Percentiles rank a stretch among this genome's conserved stretches.
Evolutionary conservation across 2,113 vertebrate genomes (phyloP).

Genomic region (Melospiza georgiana): DNA sequence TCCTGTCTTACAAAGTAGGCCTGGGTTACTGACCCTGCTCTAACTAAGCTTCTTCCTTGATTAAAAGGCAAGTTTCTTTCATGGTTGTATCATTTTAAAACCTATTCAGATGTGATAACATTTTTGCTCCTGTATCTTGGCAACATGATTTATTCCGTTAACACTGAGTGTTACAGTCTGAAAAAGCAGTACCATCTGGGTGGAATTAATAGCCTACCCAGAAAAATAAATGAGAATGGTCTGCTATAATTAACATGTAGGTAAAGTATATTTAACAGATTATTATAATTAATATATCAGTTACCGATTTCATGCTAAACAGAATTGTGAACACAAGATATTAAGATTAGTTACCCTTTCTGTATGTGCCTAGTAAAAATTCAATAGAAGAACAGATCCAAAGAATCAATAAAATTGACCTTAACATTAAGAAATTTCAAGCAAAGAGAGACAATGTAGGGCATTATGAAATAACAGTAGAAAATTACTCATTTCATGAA

Average conservation of each 20-base stretch:
- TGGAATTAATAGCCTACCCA: slow-evolving; percentile 83
- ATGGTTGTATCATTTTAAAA: slow-evolving; percentile 71
- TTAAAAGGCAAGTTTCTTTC: slow-evolving; percentile 71
- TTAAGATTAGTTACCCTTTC: slow-evolving; percentile 74
- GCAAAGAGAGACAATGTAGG: slow-evolving; percentile 28
- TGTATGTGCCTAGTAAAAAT: slow-evolving; percentile 43
- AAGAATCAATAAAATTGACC: slow-evolving; percentile 76
- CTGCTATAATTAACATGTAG: slow-evolving; percentile 82
- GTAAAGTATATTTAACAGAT: slow-evolving; percentile 85
- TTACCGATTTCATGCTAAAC: slow-evolving; percentile 79
- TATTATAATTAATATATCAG: slow-evolving; percentile 85
- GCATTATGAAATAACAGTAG: not conserved
- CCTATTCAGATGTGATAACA: slow-evolving; percentile 79
- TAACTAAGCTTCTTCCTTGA: slow-evolving; percentile 55
- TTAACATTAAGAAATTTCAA: slow-evolving; percentile 70
- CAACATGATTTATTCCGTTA: slow-evolving; percentile 83
- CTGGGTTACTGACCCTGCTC: slow-evolving; percentile 41
- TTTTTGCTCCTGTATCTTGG: slow-evolving; percentile 82
- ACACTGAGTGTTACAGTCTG: slow-evolving; percentile 75
- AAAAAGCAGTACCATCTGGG: slow-evolving; percentile 82
- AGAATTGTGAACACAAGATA: slow-evolving; percentile 76
- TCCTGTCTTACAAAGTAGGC: not conserved
- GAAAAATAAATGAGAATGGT: slow-evolving; percentile 82
- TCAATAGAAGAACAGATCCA: slow-evolving; percentile 52
- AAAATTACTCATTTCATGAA: slow-evolving; percentile 65